These are phyloP conservation scores for Eudemis profundana DNA, from an alignment of 2,888 invertebrate genomes.

Conservation along the genomic window DNA sequence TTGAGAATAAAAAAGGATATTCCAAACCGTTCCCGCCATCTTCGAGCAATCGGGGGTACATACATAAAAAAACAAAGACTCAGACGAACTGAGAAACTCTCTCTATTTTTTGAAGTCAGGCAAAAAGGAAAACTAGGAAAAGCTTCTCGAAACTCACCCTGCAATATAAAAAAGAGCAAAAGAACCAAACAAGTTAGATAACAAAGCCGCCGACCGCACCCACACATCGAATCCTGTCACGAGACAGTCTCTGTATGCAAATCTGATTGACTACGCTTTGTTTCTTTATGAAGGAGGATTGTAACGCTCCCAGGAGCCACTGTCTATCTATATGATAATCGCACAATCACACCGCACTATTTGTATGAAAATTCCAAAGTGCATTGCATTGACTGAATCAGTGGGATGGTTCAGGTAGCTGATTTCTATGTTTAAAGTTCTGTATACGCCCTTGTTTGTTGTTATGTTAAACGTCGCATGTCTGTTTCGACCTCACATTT, in stretches of 20 bases:
- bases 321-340: constrained; percentile 69
- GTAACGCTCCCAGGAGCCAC: constrained; percentile 38
- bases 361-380: constrained; percentile 67
- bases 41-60: too few species aligned
- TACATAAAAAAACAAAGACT: too few species aligned
- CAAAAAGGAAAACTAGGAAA: background rate
- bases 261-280: constrained; percentile 44
- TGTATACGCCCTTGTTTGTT: background rate
- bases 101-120: too few species aligned
- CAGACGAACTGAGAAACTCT: background rate
- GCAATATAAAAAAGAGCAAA: background rate
- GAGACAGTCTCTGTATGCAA: constrained; percentile 39
- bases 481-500: background rate
- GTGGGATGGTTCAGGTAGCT: constrained; percentile 26
- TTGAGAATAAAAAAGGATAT: too few species aligned
- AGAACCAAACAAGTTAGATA: constrained; percentile 1
- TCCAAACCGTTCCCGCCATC: too few species aligned
- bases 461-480: background rate
- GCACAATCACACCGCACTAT: constrained; percentile 64
- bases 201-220: constrained; percentile 1
- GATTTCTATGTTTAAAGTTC: constrained; percentile 3
- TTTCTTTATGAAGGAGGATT: constrained; percentile 41
- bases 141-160: background rate
- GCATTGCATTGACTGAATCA: constrained; percentile 45
- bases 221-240: constrained; percentile 18